These are phyloP conservation scores for Mesocricetus auratus DNA, from an alignment of 2,113 vertebrate species.

Conservation along the genomic window DNA sequence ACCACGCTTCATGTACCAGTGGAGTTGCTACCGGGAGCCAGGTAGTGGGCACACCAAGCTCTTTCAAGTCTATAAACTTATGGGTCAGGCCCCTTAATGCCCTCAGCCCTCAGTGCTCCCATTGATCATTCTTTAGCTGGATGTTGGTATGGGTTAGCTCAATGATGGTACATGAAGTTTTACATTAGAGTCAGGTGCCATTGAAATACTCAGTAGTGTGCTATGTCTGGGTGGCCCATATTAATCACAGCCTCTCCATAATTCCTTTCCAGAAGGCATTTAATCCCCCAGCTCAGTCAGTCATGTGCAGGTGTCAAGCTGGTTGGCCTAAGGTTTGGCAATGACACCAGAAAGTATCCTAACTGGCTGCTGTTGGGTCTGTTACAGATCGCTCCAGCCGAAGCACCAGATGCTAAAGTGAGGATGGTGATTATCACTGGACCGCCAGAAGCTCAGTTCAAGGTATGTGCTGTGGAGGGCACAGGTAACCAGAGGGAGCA, in stretches of 20 bases:
- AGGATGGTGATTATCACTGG: constrained; percentile 98
- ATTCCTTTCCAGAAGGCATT: constrained; percentile 29
- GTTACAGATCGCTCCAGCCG: constrained; percentile 96
- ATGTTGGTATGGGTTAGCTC: neutral
- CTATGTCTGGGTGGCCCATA: neutral
- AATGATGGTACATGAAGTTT: neutral
- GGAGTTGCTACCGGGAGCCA: neutral
- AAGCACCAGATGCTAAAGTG: constrained; percentile 95
- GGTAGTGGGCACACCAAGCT: neutral
- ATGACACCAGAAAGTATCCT: neutral
- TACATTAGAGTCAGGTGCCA: neutral
- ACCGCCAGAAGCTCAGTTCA: constrained; percentile 99
- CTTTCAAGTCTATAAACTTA: neutral
- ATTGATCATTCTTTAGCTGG: neutral
- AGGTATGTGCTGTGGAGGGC: constrained; percentile 87
- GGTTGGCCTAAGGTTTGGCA: neutral
- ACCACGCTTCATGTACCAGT: neutral
- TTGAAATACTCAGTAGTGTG: neutral
- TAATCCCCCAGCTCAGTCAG: neutral
- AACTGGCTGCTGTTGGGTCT: constrained; percentile 69
- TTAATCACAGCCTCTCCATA: neutral
- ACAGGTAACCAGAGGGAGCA: neutral
- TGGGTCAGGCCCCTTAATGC: no score
- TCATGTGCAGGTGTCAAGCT: neutral
- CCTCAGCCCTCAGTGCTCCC: neutral